These are phyloP conservation scores for Spizella passerina DNA, from an alignment of 2,797 vertebrate species.

Conservation along the genomic window DNA sequence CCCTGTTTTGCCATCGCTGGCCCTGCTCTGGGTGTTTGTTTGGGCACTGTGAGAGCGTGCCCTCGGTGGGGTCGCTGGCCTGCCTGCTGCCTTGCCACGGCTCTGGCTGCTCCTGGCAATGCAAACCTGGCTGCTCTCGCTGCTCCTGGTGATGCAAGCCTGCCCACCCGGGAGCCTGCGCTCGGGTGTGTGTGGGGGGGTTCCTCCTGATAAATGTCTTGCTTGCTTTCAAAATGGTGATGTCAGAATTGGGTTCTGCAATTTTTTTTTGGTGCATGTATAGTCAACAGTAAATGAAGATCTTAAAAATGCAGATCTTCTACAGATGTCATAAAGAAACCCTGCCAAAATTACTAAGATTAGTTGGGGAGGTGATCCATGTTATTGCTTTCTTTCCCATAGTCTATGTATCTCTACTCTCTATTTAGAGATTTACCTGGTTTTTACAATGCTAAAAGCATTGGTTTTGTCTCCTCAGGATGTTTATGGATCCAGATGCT, in stretches of 20 bases:
- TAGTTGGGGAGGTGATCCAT: background rate
- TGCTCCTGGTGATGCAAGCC: background rate
- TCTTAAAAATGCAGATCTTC: background rate
- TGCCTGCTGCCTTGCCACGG: fast-evolving
- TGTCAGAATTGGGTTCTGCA: background rate
- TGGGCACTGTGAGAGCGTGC: fast-evolving
- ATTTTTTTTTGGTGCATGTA: background rate
- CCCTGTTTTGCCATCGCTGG: fast-evolving
- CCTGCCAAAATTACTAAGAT: background rate
- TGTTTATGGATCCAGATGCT: background rate
- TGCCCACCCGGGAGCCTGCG: background rate
- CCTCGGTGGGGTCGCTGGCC: fast-evolving
- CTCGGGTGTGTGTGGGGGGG: fast-evolving
- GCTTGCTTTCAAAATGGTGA: background rate
- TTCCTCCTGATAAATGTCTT: background rate
- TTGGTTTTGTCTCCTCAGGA: background rate
- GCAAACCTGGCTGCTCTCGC: background rate
- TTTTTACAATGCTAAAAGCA: background rate
- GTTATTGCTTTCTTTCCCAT: background rate
- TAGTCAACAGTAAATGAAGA: background rate
- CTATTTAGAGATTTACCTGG: background rate
- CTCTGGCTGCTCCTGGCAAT: background rate
- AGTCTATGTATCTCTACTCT: background rate
- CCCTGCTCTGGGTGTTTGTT: background rate
- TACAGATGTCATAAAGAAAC: background rate